phyloP scores from a whole-genome alignment of 92 coral and sea anemone species.

The Paragorgia papillata region DNA sequence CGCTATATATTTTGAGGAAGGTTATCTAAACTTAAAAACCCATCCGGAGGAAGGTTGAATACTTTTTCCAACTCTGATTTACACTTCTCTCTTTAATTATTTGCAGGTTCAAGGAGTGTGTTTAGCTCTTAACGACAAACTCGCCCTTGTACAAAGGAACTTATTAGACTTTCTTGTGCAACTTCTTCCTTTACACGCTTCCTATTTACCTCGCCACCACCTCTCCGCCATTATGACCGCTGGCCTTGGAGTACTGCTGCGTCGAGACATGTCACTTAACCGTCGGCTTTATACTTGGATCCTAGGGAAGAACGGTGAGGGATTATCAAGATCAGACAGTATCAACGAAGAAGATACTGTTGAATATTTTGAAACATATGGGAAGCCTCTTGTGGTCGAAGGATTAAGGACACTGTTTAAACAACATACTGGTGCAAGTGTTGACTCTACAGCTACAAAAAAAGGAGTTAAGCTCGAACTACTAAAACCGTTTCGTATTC shows the following conservation, averaged over 20 bases:
- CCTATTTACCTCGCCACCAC: conserved; percentile 53
- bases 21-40: too few relatives aligned
- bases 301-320: conserved; percentile 64
- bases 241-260: conserved; percentile 75
- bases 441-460: conserved; percentile 14
- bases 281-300: conserved; percentile 91
- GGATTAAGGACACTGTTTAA: conserved; percentile 68
- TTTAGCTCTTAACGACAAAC: conserved; percentile 74
- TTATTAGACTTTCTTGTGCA: conserved; percentile 76
- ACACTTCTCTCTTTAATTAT: not conserved
- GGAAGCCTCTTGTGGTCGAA: conserved; percentile 70
- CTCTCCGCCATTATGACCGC: conserved; percentile 73
- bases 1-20: too few relatives aligned
- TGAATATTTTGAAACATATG: conserved; percentile 68
- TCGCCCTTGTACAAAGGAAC: conserved; percentile 86
- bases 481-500: conserved; percentile 84
- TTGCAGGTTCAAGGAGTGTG: conserved; percentile 78
- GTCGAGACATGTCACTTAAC: conserved; percentile 96
- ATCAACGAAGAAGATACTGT: conserved; percentile 58
- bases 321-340: conserved; percentile 61
- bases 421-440: conserved; percentile 38
- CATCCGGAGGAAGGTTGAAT: too few relatives aligned
- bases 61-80: too few relatives aligned
- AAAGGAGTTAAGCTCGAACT: conserved; percentile 62
- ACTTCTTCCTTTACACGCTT: conserved; percentile 70